phyloP scores from a whole-genome alignment of 2,113 vertebrate genomes.

The Tetraodon nigroviridis region DNA sequence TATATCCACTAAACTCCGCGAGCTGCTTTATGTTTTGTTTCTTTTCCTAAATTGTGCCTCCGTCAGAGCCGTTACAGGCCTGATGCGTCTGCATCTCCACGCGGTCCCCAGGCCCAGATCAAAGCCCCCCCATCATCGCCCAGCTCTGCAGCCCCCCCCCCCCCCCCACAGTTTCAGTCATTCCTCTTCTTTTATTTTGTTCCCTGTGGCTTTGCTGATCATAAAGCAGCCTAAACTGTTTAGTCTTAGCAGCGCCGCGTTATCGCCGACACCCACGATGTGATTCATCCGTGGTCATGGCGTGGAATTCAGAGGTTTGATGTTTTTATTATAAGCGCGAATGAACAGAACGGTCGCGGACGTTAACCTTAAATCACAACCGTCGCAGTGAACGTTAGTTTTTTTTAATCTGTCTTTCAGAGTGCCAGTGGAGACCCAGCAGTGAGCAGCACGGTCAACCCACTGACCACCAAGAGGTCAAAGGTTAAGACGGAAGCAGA shows the following conservation, averaged over 20 bases:
- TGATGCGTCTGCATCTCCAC: conserved; percentile 23
- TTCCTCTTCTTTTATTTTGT: conserved; percentile 66
- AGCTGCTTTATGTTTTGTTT: conserved; percentile 20
- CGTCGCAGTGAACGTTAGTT: too few species aligned
- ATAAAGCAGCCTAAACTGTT: conserved; percentile 71
- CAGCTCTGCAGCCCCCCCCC: conserved; percentile 5
- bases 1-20: conserved; percentile 7
- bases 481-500: conserved; percentile 91
- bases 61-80: conserved; percentile 35
- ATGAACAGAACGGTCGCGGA: too few species aligned
- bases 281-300: conserved; percentile 10
- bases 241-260: conserved; percentile 62
- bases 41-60: conserved; percentile 23
- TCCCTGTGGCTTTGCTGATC: conserved; percentile 60
- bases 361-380: too few species aligned
- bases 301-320: conserved; percentile 9
- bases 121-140: conserved; percentile 44
- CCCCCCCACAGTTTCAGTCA: conserved; percentile 38
- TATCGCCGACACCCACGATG: conserved; percentile 31
- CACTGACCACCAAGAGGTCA: conserved; percentile 88
- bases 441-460: conserved; percentile 93
- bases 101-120: conserved; percentile 57
- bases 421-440: conserved; percentile 90
- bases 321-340: neutral
- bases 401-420: conserved; percentile 57